phyloP scores from a whole-genome alignment of 1,140 invertebrate species.

The Papilio polyxenes region DNA sequence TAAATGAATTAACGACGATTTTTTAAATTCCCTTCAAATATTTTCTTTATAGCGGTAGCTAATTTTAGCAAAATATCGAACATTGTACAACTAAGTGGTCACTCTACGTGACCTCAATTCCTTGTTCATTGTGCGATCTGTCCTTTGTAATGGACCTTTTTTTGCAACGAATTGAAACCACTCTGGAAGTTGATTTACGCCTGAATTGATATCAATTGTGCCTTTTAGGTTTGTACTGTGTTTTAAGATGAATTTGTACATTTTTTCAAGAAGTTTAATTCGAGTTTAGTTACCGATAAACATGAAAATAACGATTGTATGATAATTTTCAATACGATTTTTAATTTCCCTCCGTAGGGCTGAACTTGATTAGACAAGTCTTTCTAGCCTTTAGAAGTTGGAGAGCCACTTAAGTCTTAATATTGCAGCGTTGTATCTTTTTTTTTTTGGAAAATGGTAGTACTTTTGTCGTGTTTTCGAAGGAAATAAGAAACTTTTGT shows the following conservation, averaged over 20 bases:
- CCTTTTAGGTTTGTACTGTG: background rate
- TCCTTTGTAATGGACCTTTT: constrained; percentile 12
- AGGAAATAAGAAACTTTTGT: background rate
- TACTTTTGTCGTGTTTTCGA: background rate
- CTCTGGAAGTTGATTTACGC: constrained; percentile 23
- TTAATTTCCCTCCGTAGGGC: too few species aligned
- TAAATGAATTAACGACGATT: background rate
- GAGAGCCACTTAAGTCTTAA: too few species aligned
- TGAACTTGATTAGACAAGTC: too few species aligned
- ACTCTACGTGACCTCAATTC: constrained; percentile 15
- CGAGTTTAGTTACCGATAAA: too few species aligned
- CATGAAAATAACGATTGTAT: too few species aligned
- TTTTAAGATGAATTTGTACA: background rate
- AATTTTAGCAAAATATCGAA: background rate
- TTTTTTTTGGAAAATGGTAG: background rate
- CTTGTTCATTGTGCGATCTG: constrained; percentile 14
- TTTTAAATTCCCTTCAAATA: background rate
- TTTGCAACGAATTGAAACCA: constrained; percentile 6
- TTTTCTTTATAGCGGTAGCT: background rate
- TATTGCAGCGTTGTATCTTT: background rate
- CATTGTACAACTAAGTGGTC: constrained; percentile 12
- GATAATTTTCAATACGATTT: too few species aligned
- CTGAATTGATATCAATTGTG: constrained; percentile 16
- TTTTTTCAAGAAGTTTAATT: background rate
- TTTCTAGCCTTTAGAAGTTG: too few species aligned